Evolutionary conservation across 2,797 vertebrate genomes (phyloP).

Genomic region (Leucoraja ocellata): DNA sequence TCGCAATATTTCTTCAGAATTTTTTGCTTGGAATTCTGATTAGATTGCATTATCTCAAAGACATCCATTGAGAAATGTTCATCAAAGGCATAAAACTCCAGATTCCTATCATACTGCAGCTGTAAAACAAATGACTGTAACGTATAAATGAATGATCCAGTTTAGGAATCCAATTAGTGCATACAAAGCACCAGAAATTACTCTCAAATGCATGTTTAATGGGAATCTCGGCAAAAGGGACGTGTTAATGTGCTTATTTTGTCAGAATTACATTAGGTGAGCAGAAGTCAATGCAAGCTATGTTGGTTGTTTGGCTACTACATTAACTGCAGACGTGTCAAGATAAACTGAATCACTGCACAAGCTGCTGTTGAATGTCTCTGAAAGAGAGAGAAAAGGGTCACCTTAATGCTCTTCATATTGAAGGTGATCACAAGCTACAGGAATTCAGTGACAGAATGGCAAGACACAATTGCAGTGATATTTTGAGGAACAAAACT

Average conservation of each 20-base stretch:
- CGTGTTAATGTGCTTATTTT: not conserved
- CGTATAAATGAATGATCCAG: slow-evolving; percentile 32
- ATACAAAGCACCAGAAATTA: not conserved
- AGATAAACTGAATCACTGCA: not conserved
- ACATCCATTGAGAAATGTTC: not conserved
- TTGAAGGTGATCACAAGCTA: not conserved
- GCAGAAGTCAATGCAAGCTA: not conserved
- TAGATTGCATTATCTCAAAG: not conserved
- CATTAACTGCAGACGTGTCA: not conserved
- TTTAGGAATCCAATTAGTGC: slow-evolving; percentile 2
- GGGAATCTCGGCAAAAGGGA: not conserved
- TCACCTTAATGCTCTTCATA: too few relatives aligned
- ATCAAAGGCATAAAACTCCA: not conserved
- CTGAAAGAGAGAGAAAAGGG: not conserved
- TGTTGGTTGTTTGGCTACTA: not conserved
- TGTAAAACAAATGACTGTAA: slow-evolving; percentile 23
- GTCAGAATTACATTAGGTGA: not conserved
- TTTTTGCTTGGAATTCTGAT: not conserved
- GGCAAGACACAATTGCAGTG: not conserved
- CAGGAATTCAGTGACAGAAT: not conserved
- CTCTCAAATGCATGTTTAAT: slow-evolving; percentile 10
- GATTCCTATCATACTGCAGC: not conserved
- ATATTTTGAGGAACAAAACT: not conserved
- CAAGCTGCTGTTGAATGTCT: not conserved
- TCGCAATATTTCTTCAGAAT: not conserved